Conservation (phyloP, 2,797 vertebrate species). For the Echiichthys vipera region DNA sequence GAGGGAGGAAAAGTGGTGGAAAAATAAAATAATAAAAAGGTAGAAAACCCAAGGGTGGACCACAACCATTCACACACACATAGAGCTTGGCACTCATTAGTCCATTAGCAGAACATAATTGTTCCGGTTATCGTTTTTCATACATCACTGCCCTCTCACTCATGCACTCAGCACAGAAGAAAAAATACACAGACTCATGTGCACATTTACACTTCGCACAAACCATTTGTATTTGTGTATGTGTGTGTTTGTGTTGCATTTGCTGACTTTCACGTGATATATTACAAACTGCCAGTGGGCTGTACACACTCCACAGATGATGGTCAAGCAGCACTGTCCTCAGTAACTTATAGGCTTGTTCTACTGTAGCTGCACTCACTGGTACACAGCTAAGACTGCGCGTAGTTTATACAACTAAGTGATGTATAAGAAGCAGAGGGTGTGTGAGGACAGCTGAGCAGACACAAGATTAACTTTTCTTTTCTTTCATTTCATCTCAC, state of each 20-base stretch:
- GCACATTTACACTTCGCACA: slow-evolving; percentile 2
- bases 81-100: slow-evolving; percentile 34
- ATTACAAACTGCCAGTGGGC: not conserved
- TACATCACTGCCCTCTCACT: slow-evolving; percentile 40
- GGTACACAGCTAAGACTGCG: not conserved
- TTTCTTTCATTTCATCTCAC: not conserved
- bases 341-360: not conserved
- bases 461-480: not conserved
- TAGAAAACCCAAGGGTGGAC: slow-evolving; percentile 17
- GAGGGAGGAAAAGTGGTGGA: slow-evolving; percentile 14
- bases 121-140: slow-evolving; percentile 47
- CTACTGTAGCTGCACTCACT: not conserved
- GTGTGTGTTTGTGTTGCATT: not conserved
- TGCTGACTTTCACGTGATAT: slow-evolving; percentile 18
- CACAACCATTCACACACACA: slow-evolving; percentile 6
- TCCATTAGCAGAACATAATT: slow-evolving; percentile 53
- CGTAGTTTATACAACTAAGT: too few species aligned
- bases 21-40: slow-evolving; percentile 34
- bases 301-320: not conserved
- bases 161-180: not conserved
- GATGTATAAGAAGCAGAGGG: not conserved
- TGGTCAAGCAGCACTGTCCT: not conserved
- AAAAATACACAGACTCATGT: slow-evolving; percentile 4
- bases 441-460: slow-evolving; percentile 1
- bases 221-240: not conserved